Conservation (phyloP, 2,797 vertebrate genomes). For the Manis javanica region DNA sequence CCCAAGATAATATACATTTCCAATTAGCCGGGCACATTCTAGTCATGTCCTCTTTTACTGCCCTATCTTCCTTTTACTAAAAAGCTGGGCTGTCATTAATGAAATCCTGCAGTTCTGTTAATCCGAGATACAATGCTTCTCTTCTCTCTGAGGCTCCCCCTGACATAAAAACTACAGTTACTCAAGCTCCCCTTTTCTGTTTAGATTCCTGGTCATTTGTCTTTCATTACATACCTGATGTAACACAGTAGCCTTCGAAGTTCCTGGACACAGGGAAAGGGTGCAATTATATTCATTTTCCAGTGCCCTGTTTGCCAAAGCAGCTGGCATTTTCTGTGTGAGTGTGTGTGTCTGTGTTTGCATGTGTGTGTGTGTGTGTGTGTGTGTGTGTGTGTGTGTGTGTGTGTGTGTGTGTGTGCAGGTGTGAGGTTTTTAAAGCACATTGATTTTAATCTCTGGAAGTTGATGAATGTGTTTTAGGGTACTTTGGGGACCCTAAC, state of each 20-base stretch:
- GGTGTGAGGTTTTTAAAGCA: neutral
- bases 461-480: slow-evolving; percentile 40
- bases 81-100: slow-evolving; percentile 87
- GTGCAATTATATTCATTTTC: slow-evolving; percentile 79
- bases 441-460: slow-evolving; percentile 60
- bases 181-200: slow-evolving; percentile 83
- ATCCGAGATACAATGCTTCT: slow-evolving; percentile 88
- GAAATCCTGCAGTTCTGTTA: slow-evolving; percentile 89
- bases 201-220: slow-evolving; percentile 84
- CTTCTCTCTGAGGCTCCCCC: slow-evolving; percentile 84
- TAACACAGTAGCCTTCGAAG: slow-evolving; percentile 84
- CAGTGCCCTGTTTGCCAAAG: slow-evolving; percentile 49
- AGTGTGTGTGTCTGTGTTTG: neutral
- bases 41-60: slow-evolving; percentile 87
- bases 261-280: slow-evolving; percentile 81
- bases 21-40: slow-evolving; percentile 88
- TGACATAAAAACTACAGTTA: slow-evolving; percentile 88
- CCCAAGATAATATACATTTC: slow-evolving; percentile 89
- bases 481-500: neutral
- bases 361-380: neutral
- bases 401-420: neutral
- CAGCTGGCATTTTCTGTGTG: slow-evolving; percentile 50
- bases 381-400: neutral
- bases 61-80: slow-evolving; percentile 89
- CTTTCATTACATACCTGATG: slow-evolving; percentile 88